These are phyloP conservation scores for Chrysina gloriosa DNA, from an alignment of 2,888 invertebrate species.

Conservation along the genomic window DNA sequence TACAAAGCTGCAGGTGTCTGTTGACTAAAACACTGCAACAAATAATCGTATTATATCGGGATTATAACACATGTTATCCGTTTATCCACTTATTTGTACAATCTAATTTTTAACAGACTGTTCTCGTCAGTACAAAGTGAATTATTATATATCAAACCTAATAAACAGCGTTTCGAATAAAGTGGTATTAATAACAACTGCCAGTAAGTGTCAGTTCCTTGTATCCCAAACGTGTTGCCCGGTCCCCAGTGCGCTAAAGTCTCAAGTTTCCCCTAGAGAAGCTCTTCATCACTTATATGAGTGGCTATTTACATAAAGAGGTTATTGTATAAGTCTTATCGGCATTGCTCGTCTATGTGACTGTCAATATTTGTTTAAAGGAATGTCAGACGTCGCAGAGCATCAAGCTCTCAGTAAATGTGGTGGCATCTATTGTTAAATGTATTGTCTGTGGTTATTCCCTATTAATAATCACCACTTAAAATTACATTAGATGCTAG, in stretches of 20 bases:
- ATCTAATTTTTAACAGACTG: constrained; percentile 34
- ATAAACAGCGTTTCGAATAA: constrained; percentile 40
- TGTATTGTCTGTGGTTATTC: neutral
- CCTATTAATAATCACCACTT: neutral
- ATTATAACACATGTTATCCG: constrained; percentile 4
- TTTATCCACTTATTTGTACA: constrained; percentile 21
- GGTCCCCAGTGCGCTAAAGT: constrained; percentile 52
- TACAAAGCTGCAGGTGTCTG: neutral
- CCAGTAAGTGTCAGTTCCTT: constrained; percentile 45
- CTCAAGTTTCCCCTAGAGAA: constrained; percentile 54
- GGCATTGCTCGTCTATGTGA: constrained; percentile 42
- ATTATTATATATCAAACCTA: constrained; percentile 40
- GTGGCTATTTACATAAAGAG: constrained; percentile 54
- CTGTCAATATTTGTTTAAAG: constrained; percentile 43
- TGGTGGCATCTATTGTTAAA: neutral
- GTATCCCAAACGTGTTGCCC: constrained; percentile 49
- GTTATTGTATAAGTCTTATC: constrained; percentile 49
- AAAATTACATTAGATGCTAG: no score
- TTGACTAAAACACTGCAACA: neutral
- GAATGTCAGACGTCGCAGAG: constrained; percentile 27
- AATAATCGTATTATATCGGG: neutral
- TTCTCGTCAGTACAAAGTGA: constrained; percentile 35
- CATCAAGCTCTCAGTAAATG: constrained; percentile 8
- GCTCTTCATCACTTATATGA: constrained; percentile 54
- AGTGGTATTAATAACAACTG: constrained; percentile 43